Base-by-base conservation (phyloP, 2,797 vertebrate genomes). In the Pseudochirops cupreus region DNA sequence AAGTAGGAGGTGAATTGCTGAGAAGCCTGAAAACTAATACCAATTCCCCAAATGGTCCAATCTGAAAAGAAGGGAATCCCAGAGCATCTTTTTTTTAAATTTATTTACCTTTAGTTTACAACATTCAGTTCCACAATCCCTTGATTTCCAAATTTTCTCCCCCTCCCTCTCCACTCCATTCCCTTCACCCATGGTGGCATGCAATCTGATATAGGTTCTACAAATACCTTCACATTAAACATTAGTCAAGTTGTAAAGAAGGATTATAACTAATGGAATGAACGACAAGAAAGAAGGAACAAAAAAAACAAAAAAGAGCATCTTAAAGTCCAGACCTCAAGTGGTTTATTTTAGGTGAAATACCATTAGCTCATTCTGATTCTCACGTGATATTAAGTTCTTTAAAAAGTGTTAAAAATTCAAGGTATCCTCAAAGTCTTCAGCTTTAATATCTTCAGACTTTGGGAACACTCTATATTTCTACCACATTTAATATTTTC, bases 21-120 rank as follows among this genome's bases (percentile, higher is more conserved):
- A 96, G 94, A 97, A 56, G n/a, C 93, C 95, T 97, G 96, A 98
- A 98, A 96, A 97, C 97, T 96, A 96, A 97, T 95, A 74, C 74
- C 24, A 50, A 21, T 12, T 9, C 39, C 59, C 53, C 92, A 92
- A 96, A 97, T 96, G 28, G 28, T 95, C 90, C 55, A 46, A 28
- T 95, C 90, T 56, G 31, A n/a, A 59, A 94, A 96, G 92, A 96
- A 97, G 96, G 93, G 93, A 96, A 89, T 39, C 39, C 91, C 87
- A 92, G 94, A 95, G 93, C 2, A 93, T 92, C 96, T 97, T 96
- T 53, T 53, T 53, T 53, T 54, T 54, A 10, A 54, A 54, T 11
- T 54, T 54, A 54, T 54, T 54, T 54, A 54, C 53, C 11, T 54
- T 54, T 54, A 11, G 53, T 54, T 54, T 54, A 54, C 53, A 54